phyloP scores from a whole-genome alignment of 2,888 invertebrate species.

The Lasius fuliginosus region DNA sequence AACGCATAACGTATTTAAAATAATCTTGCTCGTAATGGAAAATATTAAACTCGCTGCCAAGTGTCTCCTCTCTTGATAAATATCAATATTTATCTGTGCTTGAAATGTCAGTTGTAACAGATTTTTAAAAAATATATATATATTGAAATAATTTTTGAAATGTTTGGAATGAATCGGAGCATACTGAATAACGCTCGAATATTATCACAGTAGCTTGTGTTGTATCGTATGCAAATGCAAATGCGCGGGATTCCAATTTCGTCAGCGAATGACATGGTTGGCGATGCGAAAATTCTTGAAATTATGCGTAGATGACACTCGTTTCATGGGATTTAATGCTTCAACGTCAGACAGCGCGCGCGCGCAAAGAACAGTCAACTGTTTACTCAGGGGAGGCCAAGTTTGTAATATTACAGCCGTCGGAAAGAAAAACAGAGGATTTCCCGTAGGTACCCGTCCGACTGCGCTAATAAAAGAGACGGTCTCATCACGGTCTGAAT shows the following conservation, averaged over 20 bases:
- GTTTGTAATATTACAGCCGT: conserved; percentile 55
- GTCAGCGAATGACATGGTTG: conserved; percentile 2
- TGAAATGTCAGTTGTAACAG: neutral
- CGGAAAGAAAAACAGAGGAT: conserved; percentile 56
- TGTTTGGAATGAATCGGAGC: neutral
- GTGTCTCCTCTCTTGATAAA: neutral
- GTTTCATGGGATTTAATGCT: conserved; percentile 55
- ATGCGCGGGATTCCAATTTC: conserved; percentile 36
- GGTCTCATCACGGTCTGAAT: conserved; percentile 54
- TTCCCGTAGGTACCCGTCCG: conserved; percentile 51
- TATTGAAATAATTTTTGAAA: neutral
- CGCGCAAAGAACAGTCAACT: conserved; percentile 53
- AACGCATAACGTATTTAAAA: conserved; percentile 41
- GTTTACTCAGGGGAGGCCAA: conserved; percentile 56
- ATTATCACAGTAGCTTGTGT: neutral
- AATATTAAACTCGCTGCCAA: neutral
- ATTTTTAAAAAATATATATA: neutral
- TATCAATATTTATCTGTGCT: neutral
- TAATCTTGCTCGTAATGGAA: conserved; percentile 13
- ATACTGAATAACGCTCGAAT: neutral
- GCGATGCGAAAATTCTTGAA: conserved; percentile 47
- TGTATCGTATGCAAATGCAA: neutral
- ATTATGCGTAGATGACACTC: conserved; percentile 55
- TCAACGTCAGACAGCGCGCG: conserved; percentile 46
- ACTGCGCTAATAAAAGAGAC: conserved; percentile 56